Evolutionary conservation across 2,113 vertebrate genomes (phyloP).

Genomic region (Lepidothrix coronata): DNA sequence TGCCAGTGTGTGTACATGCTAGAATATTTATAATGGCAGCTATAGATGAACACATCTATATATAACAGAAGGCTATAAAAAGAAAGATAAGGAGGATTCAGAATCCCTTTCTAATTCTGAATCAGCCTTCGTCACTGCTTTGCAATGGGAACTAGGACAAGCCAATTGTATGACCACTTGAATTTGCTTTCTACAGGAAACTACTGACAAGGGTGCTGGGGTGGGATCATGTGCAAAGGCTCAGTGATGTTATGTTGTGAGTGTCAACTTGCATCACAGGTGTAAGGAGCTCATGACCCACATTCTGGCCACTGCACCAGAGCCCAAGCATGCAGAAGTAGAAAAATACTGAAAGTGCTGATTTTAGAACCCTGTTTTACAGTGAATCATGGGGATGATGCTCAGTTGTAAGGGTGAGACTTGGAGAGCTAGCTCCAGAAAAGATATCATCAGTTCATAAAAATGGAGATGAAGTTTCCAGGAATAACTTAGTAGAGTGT

Average conservation of each 20-base stretch:
- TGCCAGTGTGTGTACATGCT: not conserved
- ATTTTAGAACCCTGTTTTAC: not conserved
- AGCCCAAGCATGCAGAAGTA: not conserved
- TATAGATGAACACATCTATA: not conserved
- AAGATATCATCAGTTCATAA: not conserved
- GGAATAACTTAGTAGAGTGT: not conserved
- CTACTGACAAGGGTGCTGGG: not conserved
- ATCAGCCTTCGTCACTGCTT: not conserved
- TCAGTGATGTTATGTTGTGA: not conserved
- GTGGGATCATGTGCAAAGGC: not conserved
- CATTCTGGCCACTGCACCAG: not conserved
- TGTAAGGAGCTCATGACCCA: not conserved
- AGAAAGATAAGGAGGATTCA: slow-evolving; percentile 3
- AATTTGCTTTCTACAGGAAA: not conserved
- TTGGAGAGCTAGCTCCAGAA: not conserved
- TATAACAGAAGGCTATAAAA: slow-evolving; percentile 9
- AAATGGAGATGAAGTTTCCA: not conserved
- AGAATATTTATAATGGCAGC: not conserved
- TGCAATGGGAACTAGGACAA: not conserved
- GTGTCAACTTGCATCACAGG: not conserved
- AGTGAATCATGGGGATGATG: not conserved
- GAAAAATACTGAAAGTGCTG: not conserved
- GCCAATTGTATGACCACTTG: not conserved
- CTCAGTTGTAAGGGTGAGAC: not conserved
- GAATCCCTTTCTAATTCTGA: slow-evolving; percentile 33